Evolutionary conservation across 2,888 invertebrate genomes (phyloP).

Genomic region (Harmothoe impar): DNA sequence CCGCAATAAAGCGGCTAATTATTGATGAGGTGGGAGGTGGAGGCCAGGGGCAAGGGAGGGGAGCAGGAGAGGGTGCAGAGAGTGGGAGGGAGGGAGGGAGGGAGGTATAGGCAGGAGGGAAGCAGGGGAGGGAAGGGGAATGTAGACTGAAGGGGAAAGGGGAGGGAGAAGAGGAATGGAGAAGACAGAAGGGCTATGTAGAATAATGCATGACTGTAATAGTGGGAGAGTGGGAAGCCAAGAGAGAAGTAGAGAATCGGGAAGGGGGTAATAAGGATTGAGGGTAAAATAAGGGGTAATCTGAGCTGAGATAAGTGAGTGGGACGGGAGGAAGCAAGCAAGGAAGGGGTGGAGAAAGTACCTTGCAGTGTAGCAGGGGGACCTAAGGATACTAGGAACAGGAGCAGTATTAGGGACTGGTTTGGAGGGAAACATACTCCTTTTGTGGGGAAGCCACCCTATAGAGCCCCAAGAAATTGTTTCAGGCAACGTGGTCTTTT

Average conservation of each 20-base stretch:
- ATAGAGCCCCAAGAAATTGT: too few species aligned
- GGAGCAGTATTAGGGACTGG: background rate
- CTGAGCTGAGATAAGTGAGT: background rate
- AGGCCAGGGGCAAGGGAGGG: background rate
- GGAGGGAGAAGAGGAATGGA: background rate
- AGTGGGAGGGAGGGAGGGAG: background rate
- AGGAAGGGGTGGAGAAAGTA: background rate
- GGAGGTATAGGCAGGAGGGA: background rate
- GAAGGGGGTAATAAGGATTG: too few species aligned
- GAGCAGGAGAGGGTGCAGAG: background rate
- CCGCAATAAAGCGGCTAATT: slow-evolving; percentile 8
- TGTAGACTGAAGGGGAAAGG: background rate
- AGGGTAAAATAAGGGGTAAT: too few species aligned
- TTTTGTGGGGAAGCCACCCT: too few species aligned
- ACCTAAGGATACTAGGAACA: background rate
- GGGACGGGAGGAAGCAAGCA: background rate
- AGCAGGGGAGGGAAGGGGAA: background rate
- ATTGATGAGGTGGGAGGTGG: background rate
- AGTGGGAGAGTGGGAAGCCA: background rate
- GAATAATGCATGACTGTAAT: background rate
- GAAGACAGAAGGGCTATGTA: background rate
- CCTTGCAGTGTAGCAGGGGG: background rate
- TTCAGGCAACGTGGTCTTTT: too few species aligned
- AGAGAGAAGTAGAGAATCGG: background rate
- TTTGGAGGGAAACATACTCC: background rate